Percentiles rank a stretch among this genome's conserved stretches.
Conservation (phyloP, 2,797 vertebrate species). For the Danio tinwini region DNA sequence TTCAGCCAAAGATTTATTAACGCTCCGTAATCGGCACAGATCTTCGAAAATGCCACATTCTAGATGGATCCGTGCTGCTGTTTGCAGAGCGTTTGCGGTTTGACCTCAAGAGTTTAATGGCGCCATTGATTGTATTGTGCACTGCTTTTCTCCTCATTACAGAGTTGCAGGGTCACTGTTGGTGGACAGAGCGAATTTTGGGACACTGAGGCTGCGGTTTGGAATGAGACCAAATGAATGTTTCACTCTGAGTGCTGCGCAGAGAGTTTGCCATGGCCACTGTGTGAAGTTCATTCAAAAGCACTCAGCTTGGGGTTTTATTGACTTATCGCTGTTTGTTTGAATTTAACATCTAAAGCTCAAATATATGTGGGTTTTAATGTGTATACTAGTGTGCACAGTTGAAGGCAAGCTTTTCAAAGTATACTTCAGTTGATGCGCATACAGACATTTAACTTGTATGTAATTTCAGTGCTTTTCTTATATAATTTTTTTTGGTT, state of each 20-base stretch:
- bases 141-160: conserved; percentile 42
- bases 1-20: conserved; percentile 58
- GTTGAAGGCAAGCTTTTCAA: too few relatives aligned
- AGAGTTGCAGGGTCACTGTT: not conserved
- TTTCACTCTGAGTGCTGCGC: conserved; percentile 29
- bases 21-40: conserved; percentile 5
- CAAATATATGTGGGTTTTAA: too few relatives aligned
- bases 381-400: too few relatives aligned
- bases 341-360: not conserved
- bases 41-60: conserved; percentile 13
- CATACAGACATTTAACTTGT: too few relatives aligned
- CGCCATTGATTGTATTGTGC: conserved; percentile 59
- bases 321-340: not conserved
- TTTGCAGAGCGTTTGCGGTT: conserved; percentile 7
- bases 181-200: not conserved
- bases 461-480: too few relatives aligned
- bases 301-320: conserved; percentile 14
- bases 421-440: too few relatives aligned
- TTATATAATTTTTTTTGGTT: too few relatives aligned
- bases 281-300: conserved; percentile 30
- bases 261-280: conserved; percentile 9
- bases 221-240: conserved; percentile 49
- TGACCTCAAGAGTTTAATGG: conserved; percentile 40
- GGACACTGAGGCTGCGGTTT: conserved; percentile 40
- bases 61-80: conserved; percentile 13